Percentiles rank a stretch among this genome's conserved stretches.
Evolutionary conservation across 2,113 vertebrate species (phyloP).

Genomic region (Murina feae): DNA sequence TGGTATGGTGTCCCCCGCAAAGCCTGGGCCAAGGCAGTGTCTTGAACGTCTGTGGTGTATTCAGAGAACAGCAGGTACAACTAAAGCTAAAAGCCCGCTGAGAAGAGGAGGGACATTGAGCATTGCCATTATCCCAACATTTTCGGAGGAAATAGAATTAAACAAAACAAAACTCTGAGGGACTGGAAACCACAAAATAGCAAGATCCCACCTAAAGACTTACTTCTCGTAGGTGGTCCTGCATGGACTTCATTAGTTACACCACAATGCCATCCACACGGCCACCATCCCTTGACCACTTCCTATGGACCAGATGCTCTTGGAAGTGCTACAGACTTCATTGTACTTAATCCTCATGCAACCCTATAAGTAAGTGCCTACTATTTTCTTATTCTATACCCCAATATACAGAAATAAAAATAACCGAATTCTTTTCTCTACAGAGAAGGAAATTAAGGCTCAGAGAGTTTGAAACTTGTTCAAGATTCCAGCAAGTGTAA

Average conservation of each 20-base stretch:
- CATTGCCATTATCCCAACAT: too few species aligned
- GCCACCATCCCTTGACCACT: not conserved
- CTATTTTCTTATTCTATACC: not conserved
- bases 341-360: not conserved
- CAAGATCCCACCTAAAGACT: not conserved
- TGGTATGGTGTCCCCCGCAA: too few species aligned
- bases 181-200: not conserved
- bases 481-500: not conserved
- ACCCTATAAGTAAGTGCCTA: not conserved
- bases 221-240: not conserved
- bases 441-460: not conserved
- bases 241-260: fast-evolving
- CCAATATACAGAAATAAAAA: not conserved
- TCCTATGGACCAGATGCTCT: fast-evolving
- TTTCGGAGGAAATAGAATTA: not conserved
- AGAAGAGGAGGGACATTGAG: not conserved
- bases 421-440: not conserved
- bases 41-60: not conserved
- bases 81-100: fast-evolving
- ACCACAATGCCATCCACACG: not conserved
- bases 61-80: not conserved
- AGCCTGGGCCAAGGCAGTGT: not conserved
- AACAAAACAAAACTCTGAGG: not conserved
- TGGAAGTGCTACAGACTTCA: fast-evolving
- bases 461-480: not conserved